Evolutionary conservation across 2,797 vertebrate species (phyloP), one percentile per base, ranked within the genome.

Genomic region (Ataeniobius toweri): DNA sequence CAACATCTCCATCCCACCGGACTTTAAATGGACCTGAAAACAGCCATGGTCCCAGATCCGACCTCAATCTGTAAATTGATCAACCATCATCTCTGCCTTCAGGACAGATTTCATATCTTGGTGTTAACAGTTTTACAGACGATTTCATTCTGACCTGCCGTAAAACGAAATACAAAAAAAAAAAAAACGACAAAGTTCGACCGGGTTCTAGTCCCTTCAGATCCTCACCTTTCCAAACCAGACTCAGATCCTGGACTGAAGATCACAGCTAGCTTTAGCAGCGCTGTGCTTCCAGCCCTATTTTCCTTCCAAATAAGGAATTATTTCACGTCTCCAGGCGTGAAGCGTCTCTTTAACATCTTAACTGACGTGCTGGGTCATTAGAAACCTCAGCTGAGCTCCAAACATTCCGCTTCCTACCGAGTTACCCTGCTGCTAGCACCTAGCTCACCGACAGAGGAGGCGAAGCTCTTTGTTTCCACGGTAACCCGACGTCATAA

Each of bases 401-500:
- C 4, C 9, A 36, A 36, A 36, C 20, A 10, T 7, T 22, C 0
- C 50, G 50, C 50, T 51, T 51, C 50, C 50, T 51, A 48, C 46
- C 5, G 44, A 24, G n/a, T 61, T 73, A 67, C 61, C 4, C 9
- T 5, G 22, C 20, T 8, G 41, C 22, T 13, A 44, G 13, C 14
- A 13, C 1, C 8, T 7, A 73, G 71, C 71, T 6, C 7, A 1
- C 2, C 1, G n/a, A 13, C 18, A 39, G 6, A n/a, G 7, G 12
- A 46, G 2, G 1, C 16, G 46, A 82, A 61, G 82, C 82, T 51
- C 28, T 12, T 20, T 44, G 89, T 93, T 84, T 74, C 88, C 80
- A 89, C 12, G 82, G 87, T 22, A 82, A 89, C 88, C 1, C 71
- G 79, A 89, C 85, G 83, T 88, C 86, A 90, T 79, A 0, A 75